Conservation (phyloP, 2,113 vertebrate genomes). For the Ondatra zibethicus region DNA sequence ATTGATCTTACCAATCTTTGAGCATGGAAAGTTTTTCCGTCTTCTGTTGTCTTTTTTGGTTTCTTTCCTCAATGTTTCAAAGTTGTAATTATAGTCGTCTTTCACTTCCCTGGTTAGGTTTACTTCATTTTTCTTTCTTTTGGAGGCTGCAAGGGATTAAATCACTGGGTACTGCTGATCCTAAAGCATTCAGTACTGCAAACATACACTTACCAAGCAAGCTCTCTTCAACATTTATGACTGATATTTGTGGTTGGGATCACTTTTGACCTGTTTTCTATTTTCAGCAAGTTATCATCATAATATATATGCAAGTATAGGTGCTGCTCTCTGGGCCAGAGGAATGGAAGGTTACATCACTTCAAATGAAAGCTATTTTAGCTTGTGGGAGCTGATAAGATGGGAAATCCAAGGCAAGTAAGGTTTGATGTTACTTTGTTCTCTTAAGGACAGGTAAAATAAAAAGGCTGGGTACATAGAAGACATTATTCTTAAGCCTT, state of each 20-base stretch:
- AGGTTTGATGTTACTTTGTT: not conserved
- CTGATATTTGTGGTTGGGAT: not conserved
- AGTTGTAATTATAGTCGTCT: not conserved
- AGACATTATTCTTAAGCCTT: not conserved
- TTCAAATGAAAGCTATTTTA: not conserved
- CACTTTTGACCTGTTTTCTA: not conserved
- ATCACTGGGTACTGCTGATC: not conserved
- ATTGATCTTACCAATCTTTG: not conserved
- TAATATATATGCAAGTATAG: not conserved
- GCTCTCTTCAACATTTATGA: not conserved
- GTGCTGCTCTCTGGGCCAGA: not conserved
- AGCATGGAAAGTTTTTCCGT: not conserved
- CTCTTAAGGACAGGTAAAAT: not conserved
- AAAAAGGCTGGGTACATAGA: not conserved
- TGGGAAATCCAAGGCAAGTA: not conserved
- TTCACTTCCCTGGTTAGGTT: not conserved
- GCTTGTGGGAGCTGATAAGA: not conserved
- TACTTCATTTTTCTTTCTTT: not conserved
- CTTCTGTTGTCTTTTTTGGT: not conserved
- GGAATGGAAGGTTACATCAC: not conserved
- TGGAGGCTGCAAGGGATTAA: not conserved
- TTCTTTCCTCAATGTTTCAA: not conserved
- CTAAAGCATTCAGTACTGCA: not conserved
- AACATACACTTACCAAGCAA: not conserved
- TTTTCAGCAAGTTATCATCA: not conserved